A percentile compares a stretch with the other conserved stretches of the same genome.
Conservation (phyloP, 53 echinoderm and acorn worm species). For the Paracentrotus lividus region DNA sequence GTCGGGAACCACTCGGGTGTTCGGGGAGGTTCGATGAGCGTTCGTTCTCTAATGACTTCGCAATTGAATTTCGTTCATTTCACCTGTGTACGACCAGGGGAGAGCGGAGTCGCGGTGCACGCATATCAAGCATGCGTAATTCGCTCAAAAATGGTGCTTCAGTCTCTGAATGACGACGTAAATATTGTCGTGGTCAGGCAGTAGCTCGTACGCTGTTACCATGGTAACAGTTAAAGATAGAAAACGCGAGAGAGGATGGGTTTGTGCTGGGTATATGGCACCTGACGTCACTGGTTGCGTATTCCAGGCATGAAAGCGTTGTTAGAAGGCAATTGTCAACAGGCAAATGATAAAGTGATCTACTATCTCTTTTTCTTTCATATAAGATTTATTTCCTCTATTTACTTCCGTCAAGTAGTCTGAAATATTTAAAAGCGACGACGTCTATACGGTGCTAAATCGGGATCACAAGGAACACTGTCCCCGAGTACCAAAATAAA, state of each 20-base stretch:
- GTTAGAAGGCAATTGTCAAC: conserved; percentile 61
- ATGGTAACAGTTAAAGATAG: conserved; percentile 72
- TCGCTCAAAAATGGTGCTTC: conserved; percentile 48
- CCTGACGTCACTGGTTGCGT: conserved; percentile 70
- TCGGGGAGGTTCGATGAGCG: background rate
- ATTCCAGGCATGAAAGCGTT: conserved; percentile 47
- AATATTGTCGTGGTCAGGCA: conserved; percentile 50
- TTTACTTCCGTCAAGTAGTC: conserved; percentile 58
- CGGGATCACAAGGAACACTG: background rate
- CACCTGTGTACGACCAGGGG: conserved; percentile 13
- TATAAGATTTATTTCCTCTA: conserved; percentile 54
- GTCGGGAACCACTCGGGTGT: background rate
- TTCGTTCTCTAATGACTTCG: background rate
- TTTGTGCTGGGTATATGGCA: conserved; percentile 58
- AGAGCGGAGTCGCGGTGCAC: conserved; percentile 1
- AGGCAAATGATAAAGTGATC: conserved; percentile 64
- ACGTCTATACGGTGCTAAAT: conserved; percentile 45
- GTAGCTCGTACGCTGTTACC: conserved; percentile 66
- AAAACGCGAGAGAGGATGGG: conserved; percentile 60
- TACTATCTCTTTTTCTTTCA: conserved; percentile 53
- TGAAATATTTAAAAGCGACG: conserved; percentile 60
- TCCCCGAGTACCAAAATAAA: conserved; percentile 48
- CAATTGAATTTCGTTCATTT: conserved; percentile 6
- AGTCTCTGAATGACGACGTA: conserved; percentile 54
- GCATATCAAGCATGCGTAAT: conserved; percentile 61